Percentiles rank a stretch among this genome's conserved stretches.
Conservation (phyloP, 2,113 vertebrate species). For the Oryctolagus cuniculus region DNA sequence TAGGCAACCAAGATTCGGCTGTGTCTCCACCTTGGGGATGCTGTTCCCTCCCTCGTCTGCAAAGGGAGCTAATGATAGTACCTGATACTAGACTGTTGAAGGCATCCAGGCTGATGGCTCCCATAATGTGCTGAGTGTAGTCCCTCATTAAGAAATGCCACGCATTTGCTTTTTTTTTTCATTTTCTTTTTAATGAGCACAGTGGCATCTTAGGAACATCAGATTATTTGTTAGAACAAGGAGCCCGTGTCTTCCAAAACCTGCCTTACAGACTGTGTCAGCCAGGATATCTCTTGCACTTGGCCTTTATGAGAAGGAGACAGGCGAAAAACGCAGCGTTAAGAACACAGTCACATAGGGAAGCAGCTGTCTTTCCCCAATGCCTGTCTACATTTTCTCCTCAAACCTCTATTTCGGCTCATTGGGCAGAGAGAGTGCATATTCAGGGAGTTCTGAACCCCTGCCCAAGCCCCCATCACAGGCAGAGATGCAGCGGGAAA, state of each 20-base stretch:
- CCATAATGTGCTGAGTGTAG: neutral
- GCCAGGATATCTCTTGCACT: neutral
- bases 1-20: neutral
- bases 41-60: neutral
- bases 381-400: neutral
- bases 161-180: neutral
- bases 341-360: neutral
- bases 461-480: neutral
- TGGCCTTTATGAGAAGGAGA: slow-evolving; percentile 14
- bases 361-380: no score
- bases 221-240: slow-evolving; percentile 53
- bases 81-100: neutral
- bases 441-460: no score
- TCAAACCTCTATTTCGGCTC: neutral
- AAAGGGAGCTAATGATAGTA: neutral
- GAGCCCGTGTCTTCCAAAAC: neutral
- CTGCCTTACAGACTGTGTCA: neutral
- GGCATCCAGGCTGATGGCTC: neutral
- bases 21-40: neutral
- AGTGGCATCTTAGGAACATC: slow-evolving; percentile 39
- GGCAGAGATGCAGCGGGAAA: neutral
- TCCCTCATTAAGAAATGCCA: slow-evolving; percentile 34
- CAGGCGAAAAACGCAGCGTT: neutral
- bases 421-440: neutral
- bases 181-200: slow-evolving; percentile 64